Conservation (phyloP, 1,140 invertebrate genomes). For the Macrobrachium rosenbergii region DNA sequence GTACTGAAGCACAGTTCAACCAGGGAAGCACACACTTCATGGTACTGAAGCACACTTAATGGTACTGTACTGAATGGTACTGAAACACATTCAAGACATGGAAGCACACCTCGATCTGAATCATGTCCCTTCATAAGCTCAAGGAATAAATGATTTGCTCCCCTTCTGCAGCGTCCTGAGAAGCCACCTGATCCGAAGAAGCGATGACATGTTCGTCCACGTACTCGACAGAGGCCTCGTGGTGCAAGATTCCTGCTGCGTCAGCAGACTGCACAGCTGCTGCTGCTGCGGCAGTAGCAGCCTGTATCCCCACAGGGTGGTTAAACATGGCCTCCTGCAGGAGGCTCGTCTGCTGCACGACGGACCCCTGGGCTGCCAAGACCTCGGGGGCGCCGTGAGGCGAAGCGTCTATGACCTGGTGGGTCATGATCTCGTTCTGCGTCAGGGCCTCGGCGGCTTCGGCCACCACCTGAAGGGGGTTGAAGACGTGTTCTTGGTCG, state of each 20-base stretch:
- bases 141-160: conserved; percentile 50
- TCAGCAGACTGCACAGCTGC: background rate
- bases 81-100: no score
- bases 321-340: conserved; percentile 19
- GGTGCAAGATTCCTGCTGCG: conserved; percentile 1
- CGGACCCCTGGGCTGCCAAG: background rate
- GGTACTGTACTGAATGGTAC: no score
- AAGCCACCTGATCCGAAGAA: background rate
- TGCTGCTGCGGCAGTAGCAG: background rate
- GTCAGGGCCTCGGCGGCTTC: conserved; percentile 51
- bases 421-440: conserved; percentile 31
- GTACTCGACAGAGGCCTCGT: conserved; percentile 16
- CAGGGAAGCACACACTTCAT: no score
- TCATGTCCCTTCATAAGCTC: conserved; percentile 16
- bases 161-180: background rate
- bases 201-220: conserved; percentile 21
- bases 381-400: no score
- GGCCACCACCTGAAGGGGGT: conserved; percentile 51
- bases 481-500: conserved; percentile 21
- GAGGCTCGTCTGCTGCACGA: background rate
- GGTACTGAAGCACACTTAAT: no score
- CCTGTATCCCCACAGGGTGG: background rate
- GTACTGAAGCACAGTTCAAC: no score
- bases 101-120: background rate
- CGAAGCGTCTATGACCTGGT: conserved; percentile 8